These are phyloP conservation scores for Plutomurus gul DNA, from an alignment of 1,140 invertebrate genomes.

Conservation along the genomic window DNA sequence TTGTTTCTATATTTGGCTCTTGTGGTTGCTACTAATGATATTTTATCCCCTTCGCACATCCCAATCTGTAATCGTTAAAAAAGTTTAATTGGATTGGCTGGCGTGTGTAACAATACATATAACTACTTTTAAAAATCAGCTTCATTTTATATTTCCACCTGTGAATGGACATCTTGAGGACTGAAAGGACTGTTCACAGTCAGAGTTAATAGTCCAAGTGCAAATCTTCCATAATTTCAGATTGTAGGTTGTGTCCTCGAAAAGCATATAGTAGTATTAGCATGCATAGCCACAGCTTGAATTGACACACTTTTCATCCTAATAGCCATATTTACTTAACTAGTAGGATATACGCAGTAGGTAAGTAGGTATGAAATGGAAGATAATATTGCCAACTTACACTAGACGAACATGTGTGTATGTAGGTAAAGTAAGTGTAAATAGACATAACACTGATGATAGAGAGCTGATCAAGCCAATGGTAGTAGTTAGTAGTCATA, in stretches of 20 bases:
- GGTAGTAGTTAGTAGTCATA: not conserved
- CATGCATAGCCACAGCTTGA: constrained; percentile 33
- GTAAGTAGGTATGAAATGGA: not conserved
- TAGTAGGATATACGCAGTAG: not conserved
- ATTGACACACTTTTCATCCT: constrained; percentile 37
- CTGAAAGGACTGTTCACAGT: no score
- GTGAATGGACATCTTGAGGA: no score
- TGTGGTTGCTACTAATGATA: no score
- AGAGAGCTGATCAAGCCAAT: not conserved
- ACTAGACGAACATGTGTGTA: not conserved
- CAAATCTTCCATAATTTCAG: constrained; percentile 22
- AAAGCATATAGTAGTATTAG: constrained; percentile 29
- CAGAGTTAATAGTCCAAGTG: not conserved
- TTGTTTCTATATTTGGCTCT: no score
- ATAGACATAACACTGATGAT: not conserved
- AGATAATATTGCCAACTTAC: not conserved
- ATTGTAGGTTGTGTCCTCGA: constrained; percentile 43
- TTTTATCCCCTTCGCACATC: no score
- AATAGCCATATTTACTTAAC: constrained; percentile 18
- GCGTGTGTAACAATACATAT: no score
- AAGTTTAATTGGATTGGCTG: no score
- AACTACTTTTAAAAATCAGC: no score
- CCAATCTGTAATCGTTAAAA: no score
- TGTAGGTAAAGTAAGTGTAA: not conserved
- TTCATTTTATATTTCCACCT: no score